These are phyloP conservation scores for Lepilemur septentrionalis DNA, from an alignment of 2,797 vertebrate species.

Conservation along the genomic window DNA sequence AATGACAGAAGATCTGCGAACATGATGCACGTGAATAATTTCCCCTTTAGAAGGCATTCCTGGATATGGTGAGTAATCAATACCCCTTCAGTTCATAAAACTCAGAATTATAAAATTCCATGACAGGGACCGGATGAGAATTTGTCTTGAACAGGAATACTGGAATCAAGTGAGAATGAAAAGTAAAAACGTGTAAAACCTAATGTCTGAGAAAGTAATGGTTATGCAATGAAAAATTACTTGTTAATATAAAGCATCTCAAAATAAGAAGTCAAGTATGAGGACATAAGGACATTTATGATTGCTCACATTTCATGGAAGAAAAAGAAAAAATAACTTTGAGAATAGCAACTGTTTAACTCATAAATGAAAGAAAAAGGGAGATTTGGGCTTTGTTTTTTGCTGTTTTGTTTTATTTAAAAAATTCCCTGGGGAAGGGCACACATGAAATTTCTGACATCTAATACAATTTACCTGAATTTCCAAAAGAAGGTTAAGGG, in stretches of 20 bases:
- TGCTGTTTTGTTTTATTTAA: constrained; percentile 10
- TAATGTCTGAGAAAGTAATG: constrained; percentile 54
- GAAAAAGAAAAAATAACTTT: not conserved
- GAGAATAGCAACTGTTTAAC: not conserved
- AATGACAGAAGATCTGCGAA: constrained; percentile 85
- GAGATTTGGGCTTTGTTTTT: not conserved
- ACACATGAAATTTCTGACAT: constrained; percentile 11
- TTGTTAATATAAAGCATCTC: constrained; percentile 56
- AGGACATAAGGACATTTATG: not conserved
- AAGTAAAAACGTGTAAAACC: constrained; percentile 51
- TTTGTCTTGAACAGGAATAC: constrained; percentile 53
- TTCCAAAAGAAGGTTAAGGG: constrained; percentile 22
- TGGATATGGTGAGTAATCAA: constrained; percentile 93
- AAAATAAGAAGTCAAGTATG: constrained; percentile 41
- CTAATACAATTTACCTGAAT: constrained; percentile 25
- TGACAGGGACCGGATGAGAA: constrained; percentile 70
- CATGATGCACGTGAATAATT: constrained; percentile 94
- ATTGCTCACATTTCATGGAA: not conserved
- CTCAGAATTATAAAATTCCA: constrained; percentile 75
- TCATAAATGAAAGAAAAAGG: not conserved
- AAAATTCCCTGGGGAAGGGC: constrained; percentile 41
- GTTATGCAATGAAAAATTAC: constrained; percentile 66
- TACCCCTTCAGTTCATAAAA: constrained; percentile 74
- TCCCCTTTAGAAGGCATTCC: constrained; percentile 93
- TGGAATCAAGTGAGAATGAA: constrained; percentile 44